phyloP scores from a whole-genome alignment of 2,888 invertebrate genomes.

The Torymus aiolomorphi region DNA sequence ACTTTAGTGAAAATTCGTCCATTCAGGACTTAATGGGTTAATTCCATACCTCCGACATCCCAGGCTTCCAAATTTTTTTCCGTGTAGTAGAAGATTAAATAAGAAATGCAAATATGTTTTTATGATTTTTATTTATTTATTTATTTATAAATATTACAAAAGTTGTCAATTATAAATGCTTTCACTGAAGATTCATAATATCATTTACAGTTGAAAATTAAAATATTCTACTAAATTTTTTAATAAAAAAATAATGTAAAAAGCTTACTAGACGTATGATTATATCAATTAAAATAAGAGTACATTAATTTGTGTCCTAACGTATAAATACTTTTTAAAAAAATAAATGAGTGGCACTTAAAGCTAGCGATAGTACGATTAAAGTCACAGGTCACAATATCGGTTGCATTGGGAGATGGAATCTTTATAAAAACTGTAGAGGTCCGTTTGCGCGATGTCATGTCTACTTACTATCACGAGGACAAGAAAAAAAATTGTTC shows the following conservation, averaged over 20 bases:
- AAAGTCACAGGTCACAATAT: slow-evolving; percentile 57
- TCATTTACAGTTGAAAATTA: slow-evolving; percentile 53
- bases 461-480: slow-evolving; percentile 40
- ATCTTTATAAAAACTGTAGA: slow-evolving; percentile 57
- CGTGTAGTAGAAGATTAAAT: background rate
- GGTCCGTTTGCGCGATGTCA: slow-evolving; percentile 36
- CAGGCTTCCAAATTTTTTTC: too few relatives aligned
- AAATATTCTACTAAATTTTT: slow-evolving; percentile 46
- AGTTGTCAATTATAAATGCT: slow-evolving; percentile 52
- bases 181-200: slow-evolving; percentile 51
- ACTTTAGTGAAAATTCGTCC: too few relatives aligned
- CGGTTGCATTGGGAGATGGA: slow-evolving; percentile 26
- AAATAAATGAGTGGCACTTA: slow-evolving; percentile 55
- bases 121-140: slow-evolving; percentile 50
- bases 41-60: too few relatives aligned
- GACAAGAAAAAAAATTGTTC: slow-evolving; percentile 20
- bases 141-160: slow-evolving; percentile 55
- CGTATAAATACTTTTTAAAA: slow-evolving; percentile 54
- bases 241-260: slow-evolving; percentile 53
- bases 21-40: too few relatives aligned
- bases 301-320: slow-evolving; percentile 49
- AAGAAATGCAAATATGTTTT: slow-evolving; percentile 1
- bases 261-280: slow-evolving; percentile 46
- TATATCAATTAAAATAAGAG: slow-evolving; percentile 53
- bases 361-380: slow-evolving; percentile 51